A percentile compares a stretch with the other conserved stretches of the same genome.
Conservation (phyloP, 2,797 vertebrate genomes). For the Arremon aurantiirostris region DNA sequence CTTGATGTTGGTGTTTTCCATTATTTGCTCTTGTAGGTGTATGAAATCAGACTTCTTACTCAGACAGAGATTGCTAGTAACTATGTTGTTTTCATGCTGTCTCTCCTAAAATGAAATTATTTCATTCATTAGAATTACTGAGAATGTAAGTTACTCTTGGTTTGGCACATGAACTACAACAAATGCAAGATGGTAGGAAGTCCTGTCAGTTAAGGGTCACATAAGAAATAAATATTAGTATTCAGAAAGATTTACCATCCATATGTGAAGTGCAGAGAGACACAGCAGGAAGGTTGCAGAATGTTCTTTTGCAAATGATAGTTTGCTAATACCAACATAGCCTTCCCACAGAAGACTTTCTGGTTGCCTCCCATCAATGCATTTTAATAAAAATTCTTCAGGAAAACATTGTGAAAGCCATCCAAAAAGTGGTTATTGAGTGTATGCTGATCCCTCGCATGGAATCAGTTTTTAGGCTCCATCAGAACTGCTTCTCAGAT, state of each 20-base stretch:
- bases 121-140: background rate
- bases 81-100: background rate
- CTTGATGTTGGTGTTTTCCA: background rate
- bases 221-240: background rate
- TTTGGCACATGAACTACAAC: background rate
- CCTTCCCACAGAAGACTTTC: background rate
- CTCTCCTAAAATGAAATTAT: background rate
- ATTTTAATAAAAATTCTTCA: background rate
- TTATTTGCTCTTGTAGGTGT: background rate
- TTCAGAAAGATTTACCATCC: background rate
- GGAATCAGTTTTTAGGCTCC: background rate
- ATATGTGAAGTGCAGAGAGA: background rate
- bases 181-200: background rate
- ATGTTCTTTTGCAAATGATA: background rate
- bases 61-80: background rate
- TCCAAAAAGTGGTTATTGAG: background rate
- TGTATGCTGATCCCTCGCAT: background rate
- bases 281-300: background rate
- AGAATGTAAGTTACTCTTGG: background rate
- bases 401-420: background rate
- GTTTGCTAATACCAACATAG: background rate
- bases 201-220: background rate
- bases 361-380: background rate
- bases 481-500: background rate
- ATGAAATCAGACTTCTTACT: background rate